Base-by-base conservation (phyloP, 2,113 vertebrate genomes). In the Malurus elegans region DNA sequence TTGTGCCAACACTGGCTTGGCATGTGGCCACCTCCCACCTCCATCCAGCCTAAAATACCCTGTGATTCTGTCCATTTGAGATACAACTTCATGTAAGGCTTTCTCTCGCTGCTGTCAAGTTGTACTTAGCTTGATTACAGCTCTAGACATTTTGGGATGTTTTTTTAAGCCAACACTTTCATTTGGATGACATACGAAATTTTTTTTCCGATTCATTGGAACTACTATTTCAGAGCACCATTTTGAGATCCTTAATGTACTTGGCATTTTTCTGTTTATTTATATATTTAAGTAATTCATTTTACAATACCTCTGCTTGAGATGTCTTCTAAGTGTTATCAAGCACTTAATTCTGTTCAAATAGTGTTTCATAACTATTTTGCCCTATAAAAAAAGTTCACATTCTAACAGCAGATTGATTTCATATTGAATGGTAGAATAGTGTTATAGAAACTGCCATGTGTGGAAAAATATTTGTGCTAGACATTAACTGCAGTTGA, bases 1-100 rank as follows among this genome's bases (percentile, higher is more conserved):
- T 74, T 25, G 29, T 29, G 19, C 18, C 45, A 53, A 1, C 0
- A 0, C 15, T 69, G 29, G 7, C 18, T 84, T 3, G 1, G 56
- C 9, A 17, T 12, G 19, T n/a, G 66, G 9, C 9, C 19, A 29
- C 17, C 25, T 93, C 54, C 12, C 3, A 3, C 18, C 69, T 58
- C 31, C 18, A 18, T 56, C 23, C 45, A 16, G 13, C 25, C 29
- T 79, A 60, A 90, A 47, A 76, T 73, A 70, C 29, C 7, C 23
- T 56, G 14, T 70, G 60, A 87, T 58, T 71, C 42, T 58, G 9
- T 88, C 19, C 0, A 3, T 40, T 72, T 76, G 54, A 66, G 36
- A 34, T 57, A 38, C 9, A 65, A 34, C 13, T 51, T 21, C 1
- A 0, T 38, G 9, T 73, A 57, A 80, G 18, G 16, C 1, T 44